Base-by-base conservation (phyloP, 2,113 vertebrate species). In the Petromus typicus region DNA sequence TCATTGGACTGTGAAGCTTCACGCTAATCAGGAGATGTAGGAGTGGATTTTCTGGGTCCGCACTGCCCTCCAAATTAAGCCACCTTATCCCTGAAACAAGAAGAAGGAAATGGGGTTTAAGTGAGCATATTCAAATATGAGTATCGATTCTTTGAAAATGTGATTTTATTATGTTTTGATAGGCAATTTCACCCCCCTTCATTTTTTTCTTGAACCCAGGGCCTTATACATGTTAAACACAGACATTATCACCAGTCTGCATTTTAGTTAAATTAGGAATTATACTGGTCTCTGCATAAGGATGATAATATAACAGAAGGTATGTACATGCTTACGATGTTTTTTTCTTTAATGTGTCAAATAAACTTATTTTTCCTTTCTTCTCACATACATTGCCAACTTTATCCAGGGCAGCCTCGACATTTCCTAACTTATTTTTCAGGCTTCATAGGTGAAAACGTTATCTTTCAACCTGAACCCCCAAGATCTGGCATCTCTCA, bases 361-460 rank as follows among this genome's bases (percentile, higher is more conserved):
- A 82, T 84, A 89, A 57, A 90, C 64, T 87, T 88, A 30, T 93
- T 75, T 94, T 67, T 48, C 14, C 11, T 94, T 34, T 90, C 69
- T 59, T 95, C 7, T 79, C 2, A 14, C 69, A 83, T 37, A 79
- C 82, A 71, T 51, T 71, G 16, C 54, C 64, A 96, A 61, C 61
- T 30, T 88, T 64, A 25, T 91, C 88, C 25, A 79, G 43, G n/a
- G 59, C 1, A 94, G 91, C 17, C 4, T 69, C 54, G 75, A 18
- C 54, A 66, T 69, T 91, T 91, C 14, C 30, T 85, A n/a, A 40
- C 92, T 94, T 61, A n/a, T 85, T 87, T 85, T 66, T 93, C 63
- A 80, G 91, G 14, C 27, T 81, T 43, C 0, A 4, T n/a, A 8
- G 61, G 59, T 90, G 87, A 82, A 86, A 91, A 82, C 71, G 30